These are phyloP conservation scores for Apodemus speciosus DNA, from an alignment of 2,113 vertebrate genomes.

Conservation along the genomic window DNA sequence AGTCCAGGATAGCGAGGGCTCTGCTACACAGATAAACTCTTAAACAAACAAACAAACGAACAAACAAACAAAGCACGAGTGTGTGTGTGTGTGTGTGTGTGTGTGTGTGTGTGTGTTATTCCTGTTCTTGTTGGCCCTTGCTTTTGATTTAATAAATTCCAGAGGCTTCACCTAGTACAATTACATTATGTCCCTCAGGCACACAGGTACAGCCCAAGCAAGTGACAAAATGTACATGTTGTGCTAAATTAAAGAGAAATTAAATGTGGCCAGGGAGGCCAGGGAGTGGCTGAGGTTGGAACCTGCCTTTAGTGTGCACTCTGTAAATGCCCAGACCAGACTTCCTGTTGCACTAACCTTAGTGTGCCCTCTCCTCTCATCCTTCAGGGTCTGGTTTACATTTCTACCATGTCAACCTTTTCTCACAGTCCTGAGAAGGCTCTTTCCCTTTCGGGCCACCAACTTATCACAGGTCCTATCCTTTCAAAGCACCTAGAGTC, in stretches of 20 bases:
- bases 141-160: not conserved
- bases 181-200: not conserved
- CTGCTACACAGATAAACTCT: not conserved
- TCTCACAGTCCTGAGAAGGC: not conserved
- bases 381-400: not conserved
- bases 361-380: accelerated
- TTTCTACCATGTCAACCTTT: not conserved
- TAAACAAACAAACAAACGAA: too few species aligned
- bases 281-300: not conserved
- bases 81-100: not conserved
- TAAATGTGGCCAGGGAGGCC: too few species aligned
- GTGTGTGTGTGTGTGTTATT: not conserved
- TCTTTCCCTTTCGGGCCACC: not conserved
- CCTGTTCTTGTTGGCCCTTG: not conserved
- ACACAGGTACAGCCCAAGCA: not conserved
- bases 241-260: not conserved
- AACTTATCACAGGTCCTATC: accelerated
- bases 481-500: accelerated
- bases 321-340: not conserved
- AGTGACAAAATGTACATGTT: not conserved
- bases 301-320: not conserved
- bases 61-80: too few species aligned
- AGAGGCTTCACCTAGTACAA: not conserved
- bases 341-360: accelerated
- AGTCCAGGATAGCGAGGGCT: too few species aligned